phyloP scores from a whole-genome alignment of 1,140 invertebrate species.

The Delia radicum region DNA sequence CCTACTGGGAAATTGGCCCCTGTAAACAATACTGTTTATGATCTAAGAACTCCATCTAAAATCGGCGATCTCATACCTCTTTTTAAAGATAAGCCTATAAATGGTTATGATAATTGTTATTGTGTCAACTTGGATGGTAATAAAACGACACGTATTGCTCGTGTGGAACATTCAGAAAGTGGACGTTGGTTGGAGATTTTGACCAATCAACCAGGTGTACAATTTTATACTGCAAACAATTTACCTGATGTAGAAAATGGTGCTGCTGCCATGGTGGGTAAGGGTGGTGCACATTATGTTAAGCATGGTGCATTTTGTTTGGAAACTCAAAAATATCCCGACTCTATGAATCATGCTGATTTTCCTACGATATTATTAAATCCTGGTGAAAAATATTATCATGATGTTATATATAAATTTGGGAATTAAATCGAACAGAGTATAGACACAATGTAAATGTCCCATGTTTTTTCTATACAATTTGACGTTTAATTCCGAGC shows the following conservation, averaged over 20 bases:
- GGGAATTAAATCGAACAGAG: slow-evolving; percentile 57
- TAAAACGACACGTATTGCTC: slow-evolving; percentile 35
- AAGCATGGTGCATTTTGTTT: slow-evolving; percentile 83
- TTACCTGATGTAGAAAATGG: slow-evolving; percentile 61
- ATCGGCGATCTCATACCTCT: slow-evolving; percentile 58
- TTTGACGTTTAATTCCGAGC: too few relatives aligned
- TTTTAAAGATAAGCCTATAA: slow-evolving; percentile 39
- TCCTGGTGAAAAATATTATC: slow-evolving; percentile 72
- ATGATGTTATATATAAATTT: slow-evolving; percentile 63
- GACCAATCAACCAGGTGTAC: slow-evolving; percentile 85
- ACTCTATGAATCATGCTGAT: slow-evolving; percentile 82
- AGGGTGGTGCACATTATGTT: slow-evolving; percentile 68
- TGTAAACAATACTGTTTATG: slow-evolving; percentile 68
- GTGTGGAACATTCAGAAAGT: slow-evolving; percentile 66
- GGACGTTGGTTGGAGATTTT: slow-evolving; percentile 76
- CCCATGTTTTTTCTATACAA: too few relatives aligned
- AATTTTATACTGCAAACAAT: slow-evolving; percentile 85
- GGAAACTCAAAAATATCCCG: slow-evolving; percentile 90
- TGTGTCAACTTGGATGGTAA: slow-evolving; percentile 58
- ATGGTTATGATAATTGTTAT: slow-evolving; percentile 79
- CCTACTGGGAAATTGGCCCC: slow-evolving; percentile 73
- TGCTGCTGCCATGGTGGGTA: slow-evolving; percentile 63
- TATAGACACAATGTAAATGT: too few relatives aligned
- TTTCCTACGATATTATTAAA: slow-evolving; percentile 74
- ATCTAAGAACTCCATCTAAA: slow-evolving; percentile 65